Evolutionary conservation across 2,797 vertebrate species (phyloP), one percentile per base, ranked within the genome.

Genomic region (Cossypha polioptera): DNA sequence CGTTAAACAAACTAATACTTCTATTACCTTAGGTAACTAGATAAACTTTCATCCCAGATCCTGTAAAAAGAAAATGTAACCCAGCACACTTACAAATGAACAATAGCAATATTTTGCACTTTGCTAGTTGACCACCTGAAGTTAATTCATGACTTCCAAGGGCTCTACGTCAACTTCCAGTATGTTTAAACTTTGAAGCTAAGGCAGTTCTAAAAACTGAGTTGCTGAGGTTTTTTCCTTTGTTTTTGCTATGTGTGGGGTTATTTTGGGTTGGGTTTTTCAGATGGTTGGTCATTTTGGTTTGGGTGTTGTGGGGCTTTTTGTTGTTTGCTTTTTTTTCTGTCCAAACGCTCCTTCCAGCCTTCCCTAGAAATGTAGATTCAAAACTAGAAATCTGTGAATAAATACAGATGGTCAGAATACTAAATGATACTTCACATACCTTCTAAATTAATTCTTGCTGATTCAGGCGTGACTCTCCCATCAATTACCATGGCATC

Each of bases 361-460:
- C 40, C 88, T 86, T 43, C 48, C 28, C 45, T 51, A 50, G 36
- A 92, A 89, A 94, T 73, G 43, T 0, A 80, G 43, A 96, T 83
- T 80, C 38, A 71, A 76, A 88, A 62, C 35, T 12, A 86, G 38
- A 48, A 91, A 95, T 87, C 69, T 93, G 85, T 88, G 90, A 87
- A 92, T 88, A 96, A 96, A 96, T 82, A 96, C 94, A 96, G 92
- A 94, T 94, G 85, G 93, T 43, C 65, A 68, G 86, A 91, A 94
- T 55, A 78, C 53, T 55, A 61, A 78, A 96, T 66, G n/a, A 73
- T 82, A 94, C 76, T 76, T 80, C 75, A 89, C 76, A 94, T 96
- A 99, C 99, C 99, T 96, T 97, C 97, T 97, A 98, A 96, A 96
- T 98, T 98, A 98, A 98, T 98, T 94, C 98, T 98, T 97, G 98